Evolutionary conservation across 2,888 invertebrate genomes (phyloP).

Genomic region (Cartodere bifasciata): DNA sequence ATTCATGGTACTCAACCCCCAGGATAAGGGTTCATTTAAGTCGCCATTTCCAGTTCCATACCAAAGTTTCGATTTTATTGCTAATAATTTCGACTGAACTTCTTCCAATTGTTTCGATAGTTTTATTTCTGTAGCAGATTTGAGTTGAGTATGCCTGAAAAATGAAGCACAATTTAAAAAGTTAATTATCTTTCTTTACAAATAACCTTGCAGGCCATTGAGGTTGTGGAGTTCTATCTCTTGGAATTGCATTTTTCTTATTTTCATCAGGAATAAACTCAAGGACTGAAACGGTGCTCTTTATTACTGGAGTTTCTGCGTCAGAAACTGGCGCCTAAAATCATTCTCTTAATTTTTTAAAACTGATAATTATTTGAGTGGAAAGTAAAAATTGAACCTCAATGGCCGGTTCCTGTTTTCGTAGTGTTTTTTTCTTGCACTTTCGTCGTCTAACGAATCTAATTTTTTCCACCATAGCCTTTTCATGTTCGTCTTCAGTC

Average conservation of each 20-base stretch:
- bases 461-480: conserved; percentile 14
- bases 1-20: conserved; percentile 36
- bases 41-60: conserved; percentile 42
- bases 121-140: too few species aligned
- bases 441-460: conserved; percentile 17
- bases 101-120: conserved; percentile 45
- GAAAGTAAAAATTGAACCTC: neutral
- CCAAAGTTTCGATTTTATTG: conserved; percentile 64
- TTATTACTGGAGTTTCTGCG: too few species aligned
- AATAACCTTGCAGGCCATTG: too few species aligned
- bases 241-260: too few species aligned
- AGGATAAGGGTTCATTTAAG: conserved; percentile 44
- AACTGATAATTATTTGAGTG: conserved; percentile 1
- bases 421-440: conserved; percentile 19
- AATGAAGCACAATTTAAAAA: neutral
- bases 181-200: neutral
- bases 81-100: conserved; percentile 53
- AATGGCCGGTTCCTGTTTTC: conserved; percentile 7
- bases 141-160: neutral
- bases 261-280: too few species aligned
- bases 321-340: too few species aligned
- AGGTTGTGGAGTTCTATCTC: conserved; percentile 6
- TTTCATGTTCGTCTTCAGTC: conserved; percentile 13
- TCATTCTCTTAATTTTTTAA: too few species aligned
- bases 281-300: too few species aligned